Evolutionary conservation across 1,140 invertebrate genomes (phyloP), one percentile per base, ranked within the genome.

Genomic region (Atta cephalotes): DNA sequence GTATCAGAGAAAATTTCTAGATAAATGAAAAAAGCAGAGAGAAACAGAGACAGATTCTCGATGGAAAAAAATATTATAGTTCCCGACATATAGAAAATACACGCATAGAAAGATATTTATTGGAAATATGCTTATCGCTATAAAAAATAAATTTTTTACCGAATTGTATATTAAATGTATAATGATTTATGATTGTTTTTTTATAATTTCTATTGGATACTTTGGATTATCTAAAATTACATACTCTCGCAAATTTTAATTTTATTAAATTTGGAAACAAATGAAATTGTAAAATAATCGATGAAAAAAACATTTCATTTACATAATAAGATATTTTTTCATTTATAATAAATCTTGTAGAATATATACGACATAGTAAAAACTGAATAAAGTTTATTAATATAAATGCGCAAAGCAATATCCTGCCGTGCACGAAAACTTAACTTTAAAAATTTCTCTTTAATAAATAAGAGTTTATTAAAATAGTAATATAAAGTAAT

Each of bases 1-100:
- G 85, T 85, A 87, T 74, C 62, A 80, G 72, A 89, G 86, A 88
- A 60, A 62, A 80, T 79, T 90, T 72, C 60, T 77, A 89, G 77
- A 89, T 74, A 91, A 89, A 78, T 89, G 74, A 89, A 25, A 85
- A 10, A 81, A 14, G 16, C 2, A 76, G 39, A 87, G 49, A 88
- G 21, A 86, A 68, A 85, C 58, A 65, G 25, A 78, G 70, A 86
- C 16, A 81, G 80, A 31, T n/a, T 81, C 31, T 56, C 68, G 10
- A 58, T 58, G 16, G 21, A 70, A 71, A 81, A 81, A 56, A 81
- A 39, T 39, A 79, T 79, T 65, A 80, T n/a, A 35, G 7, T 56
- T 21, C 49, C 74, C 56, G 58, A n/a, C 25, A 60, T 45, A 25
- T 60, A 77, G n/a, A 39, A 35, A 63, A 78, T 25, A 62, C 21